A percentile compares a stretch with the other conserved stretches of the same genome.
phyloP scores from a whole-genome alignment of 2,113 vertebrate species.

The Cercopithecus mona region DNA sequence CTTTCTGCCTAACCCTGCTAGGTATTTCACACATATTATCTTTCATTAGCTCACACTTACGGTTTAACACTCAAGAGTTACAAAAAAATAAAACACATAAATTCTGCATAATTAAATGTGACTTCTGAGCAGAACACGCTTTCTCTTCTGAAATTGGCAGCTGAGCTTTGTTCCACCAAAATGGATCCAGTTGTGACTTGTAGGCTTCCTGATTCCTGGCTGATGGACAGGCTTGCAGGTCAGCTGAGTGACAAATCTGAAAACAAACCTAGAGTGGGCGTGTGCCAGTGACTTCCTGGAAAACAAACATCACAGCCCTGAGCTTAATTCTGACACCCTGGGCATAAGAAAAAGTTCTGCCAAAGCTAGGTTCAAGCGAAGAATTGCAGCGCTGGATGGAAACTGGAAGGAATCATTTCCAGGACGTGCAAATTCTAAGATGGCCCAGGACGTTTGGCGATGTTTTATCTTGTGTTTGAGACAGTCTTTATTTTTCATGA shows the following conservation, averaged over 20 bases:
- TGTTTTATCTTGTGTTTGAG: neutral
- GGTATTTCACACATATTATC: fast-evolving
- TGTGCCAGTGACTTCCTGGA: neutral
- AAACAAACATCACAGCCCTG: constrained; percentile 6
- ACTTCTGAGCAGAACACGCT: neutral
- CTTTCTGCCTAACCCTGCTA: neutral
- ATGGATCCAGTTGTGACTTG: neutral
- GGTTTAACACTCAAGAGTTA: neutral
- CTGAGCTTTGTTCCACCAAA: neutral
- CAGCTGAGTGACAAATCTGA: neutral
- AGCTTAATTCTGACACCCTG: neutral
- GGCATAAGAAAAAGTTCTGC: neutral
- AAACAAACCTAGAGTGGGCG: neutral
- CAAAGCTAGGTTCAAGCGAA: neutral
- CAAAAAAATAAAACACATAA: neutral
- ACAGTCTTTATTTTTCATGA: neutral
- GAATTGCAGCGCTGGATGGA: fast-evolving
- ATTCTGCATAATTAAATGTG: neutral
- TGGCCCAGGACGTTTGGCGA: neutral
- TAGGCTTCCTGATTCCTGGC: neutral
- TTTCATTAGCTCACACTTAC: neutral
- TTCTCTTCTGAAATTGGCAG: neutral
- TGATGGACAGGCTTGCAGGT: neutral
- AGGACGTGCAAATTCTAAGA: neutral
- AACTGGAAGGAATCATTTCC: neutral